A percentile compares a stretch with the other conserved stretches of the same genome.
Evolutionary conservation across 2,797 vertebrate genomes (phyloP).

Genomic region (Pantherophis alleghaniensis): DNA sequence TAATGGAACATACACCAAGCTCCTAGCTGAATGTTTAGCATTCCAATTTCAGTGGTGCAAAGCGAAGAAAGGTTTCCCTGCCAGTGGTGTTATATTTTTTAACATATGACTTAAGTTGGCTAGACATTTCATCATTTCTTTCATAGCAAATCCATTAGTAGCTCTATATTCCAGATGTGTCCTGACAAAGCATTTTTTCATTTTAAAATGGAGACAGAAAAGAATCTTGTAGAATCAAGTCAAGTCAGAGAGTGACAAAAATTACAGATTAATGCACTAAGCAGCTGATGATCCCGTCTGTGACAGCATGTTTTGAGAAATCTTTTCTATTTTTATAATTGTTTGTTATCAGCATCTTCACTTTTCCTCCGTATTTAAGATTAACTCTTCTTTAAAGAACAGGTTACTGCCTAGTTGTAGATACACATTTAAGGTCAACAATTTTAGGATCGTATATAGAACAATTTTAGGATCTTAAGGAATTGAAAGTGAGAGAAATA

Average conservation of each 20-base stretch:
- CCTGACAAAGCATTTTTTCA: slow-evolving; percentile 56
- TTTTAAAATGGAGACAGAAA: slow-evolving; percentile 51
- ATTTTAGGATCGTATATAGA: not conserved
- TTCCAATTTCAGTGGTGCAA: slow-evolving; percentile 65
- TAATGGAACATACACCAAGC: slow-evolving; percentile 39
- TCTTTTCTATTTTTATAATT: not conserved
- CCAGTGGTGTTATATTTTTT: slow-evolving; percentile 67
- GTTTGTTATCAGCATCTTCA: slow-evolving; percentile 15
- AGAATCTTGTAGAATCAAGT: slow-evolving; percentile 47
- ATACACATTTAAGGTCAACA: not conserved
- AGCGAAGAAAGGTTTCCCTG: slow-evolving; percentile 55
- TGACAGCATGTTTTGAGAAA: slow-evolving; percentile 22
- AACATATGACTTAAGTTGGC: slow-evolving; percentile 65
- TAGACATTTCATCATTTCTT: slow-evolving; percentile 63
- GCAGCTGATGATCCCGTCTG: slow-evolving; percentile 45
- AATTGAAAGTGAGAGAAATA: not conserved
- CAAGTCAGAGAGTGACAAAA: slow-evolving; percentile 46
- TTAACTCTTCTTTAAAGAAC: not conserved
- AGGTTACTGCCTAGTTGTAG: not conserved
- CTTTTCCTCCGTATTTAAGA: not conserved
- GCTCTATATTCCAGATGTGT: slow-evolving; percentile 68
- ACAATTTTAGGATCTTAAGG: not conserved
- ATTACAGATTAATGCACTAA: slow-evolving; percentile 38
- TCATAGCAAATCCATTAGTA: slow-evolving; percentile 65
- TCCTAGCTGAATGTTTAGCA: slow-evolving; percentile 55